Evolutionary conservation across 2,888 invertebrate species (phyloP).

Genomic region (Idaea straminata): DNA sequence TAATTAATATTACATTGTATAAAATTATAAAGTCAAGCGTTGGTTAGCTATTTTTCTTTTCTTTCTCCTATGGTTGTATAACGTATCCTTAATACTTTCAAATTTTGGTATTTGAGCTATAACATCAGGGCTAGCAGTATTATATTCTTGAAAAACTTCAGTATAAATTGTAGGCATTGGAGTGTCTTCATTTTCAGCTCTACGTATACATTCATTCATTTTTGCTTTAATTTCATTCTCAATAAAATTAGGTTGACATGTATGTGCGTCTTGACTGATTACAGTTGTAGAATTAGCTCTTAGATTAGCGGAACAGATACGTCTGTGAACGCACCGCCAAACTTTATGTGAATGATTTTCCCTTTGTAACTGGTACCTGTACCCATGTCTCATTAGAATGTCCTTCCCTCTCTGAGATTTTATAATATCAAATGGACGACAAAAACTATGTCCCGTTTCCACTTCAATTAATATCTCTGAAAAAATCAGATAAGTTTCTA

Average conservation of each 20-base stretch:
- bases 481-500: neutral
- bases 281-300: conserved; percentile 1
- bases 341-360: neutral
- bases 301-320: neutral
- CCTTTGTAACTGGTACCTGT: neutral
- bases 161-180: conserved; percentile 14
- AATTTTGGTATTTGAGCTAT: neutral
- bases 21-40: too few relatives aligned
- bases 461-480: neutral
- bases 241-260: conserved; percentile 6
- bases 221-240: conserved; percentile 12
- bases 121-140: neutral
- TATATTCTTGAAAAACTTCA: conserved; percentile 13
- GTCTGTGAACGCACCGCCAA: neutral
- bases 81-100: neutral
- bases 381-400: neutral
- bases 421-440: neutral
- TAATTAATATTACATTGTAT: too few relatives aligned
- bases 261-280: conserved; percentile 3
- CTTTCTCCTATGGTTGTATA: neutral
- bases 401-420: neutral
- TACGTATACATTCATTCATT: conserved; percentile 6
- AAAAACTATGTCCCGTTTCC: neutral
- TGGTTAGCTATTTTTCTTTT: too few relatives aligned
- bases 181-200: conserved; percentile 7